Percentiles rank a stretch among this genome's conserved stretches.
Evolutionary conservation across 2,888 invertebrate genomes (phyloP).

Genomic region (Drosophila borborema): DNA sequence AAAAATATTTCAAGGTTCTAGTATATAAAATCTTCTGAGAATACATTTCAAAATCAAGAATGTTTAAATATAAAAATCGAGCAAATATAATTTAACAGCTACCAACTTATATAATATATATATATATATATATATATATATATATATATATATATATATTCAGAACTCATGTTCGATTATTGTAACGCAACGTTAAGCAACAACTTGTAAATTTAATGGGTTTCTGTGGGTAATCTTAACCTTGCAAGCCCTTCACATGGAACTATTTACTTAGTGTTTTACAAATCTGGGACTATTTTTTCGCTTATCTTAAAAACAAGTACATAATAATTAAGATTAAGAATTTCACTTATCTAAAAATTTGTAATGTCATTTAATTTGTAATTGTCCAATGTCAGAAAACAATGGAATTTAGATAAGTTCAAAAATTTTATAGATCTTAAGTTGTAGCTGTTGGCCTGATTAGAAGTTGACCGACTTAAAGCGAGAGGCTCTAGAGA

Average conservation of each 20-base stretch:
- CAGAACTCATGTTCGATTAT: too few species aligned
- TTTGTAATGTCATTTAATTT: not conserved
- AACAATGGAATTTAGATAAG: not conserved
- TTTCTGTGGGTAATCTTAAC: not conserved
- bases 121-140: too few species aligned
- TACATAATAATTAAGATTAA: not conserved
- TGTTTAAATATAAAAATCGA: not conserved
- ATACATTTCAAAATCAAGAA: too few species aligned
- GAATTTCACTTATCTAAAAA: not conserved
- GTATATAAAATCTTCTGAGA: not conserved
- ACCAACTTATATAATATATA: too few species aligned
- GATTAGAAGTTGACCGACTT: too few species aligned
- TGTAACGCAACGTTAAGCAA: too few species aligned
- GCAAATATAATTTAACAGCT: not conserved
- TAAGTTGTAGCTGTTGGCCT: not conserved
- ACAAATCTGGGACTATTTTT: not conserved
- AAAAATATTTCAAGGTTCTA: not conserved
- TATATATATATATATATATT: too few species aligned
- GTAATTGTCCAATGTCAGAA: slow-evolving; percentile 1
- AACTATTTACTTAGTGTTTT: not conserved
- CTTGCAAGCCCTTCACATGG: not conserved
- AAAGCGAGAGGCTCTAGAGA: too few species aligned
- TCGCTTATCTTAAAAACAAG: not conserved
- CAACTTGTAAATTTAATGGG: not conserved
- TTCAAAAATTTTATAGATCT: not conserved